Conservation (phyloP, 2,888 invertebrate species). For the Seladonia tumulorum region DNA sequence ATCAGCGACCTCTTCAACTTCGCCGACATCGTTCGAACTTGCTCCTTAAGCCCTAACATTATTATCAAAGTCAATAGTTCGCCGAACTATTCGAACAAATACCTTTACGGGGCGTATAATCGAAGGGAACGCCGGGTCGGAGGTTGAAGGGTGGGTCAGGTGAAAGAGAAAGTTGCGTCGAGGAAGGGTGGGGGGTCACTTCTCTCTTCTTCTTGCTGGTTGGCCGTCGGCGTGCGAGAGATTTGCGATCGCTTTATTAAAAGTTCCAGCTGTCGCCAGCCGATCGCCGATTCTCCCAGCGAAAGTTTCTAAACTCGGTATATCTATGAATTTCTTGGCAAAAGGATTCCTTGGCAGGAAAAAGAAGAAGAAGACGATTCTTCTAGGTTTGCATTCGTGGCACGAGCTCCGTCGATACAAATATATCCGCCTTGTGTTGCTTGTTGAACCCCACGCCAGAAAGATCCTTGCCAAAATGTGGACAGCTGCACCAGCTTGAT, state of each 20-base stretch:
- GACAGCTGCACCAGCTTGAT: not conserved
- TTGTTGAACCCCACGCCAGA: not conserved
- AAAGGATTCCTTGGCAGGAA: slow-evolving; percentile 1
- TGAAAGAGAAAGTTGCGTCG: slow-evolving; percentile 17
- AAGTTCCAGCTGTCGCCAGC: slow-evolving; percentile 77
- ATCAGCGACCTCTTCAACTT: slow-evolving; percentile 42
- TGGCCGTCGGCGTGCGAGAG: slow-evolving; percentile 52
- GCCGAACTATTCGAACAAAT: slow-evolving; percentile 64
- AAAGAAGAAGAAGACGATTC: not conserved
- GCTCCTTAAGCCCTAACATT: slow-evolving; percentile 47
- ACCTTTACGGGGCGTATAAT: slow-evolving; percentile 37
- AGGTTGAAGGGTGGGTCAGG: not conserved
- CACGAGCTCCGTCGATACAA: slow-evolving; percentile 24
- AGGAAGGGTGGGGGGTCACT: slow-evolving; percentile 53
- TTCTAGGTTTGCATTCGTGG: slow-evolving; percentile 9
- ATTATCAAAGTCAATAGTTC: slow-evolving; percentile 64
- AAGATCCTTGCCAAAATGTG: not conserved
- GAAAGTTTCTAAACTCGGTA: slow-evolving; percentile 67
- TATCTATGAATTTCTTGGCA: slow-evolving; percentile 54
- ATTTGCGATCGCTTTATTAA: slow-evolving; percentile 81
- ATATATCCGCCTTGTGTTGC: not conserved
- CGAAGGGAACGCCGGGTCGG: slow-evolving; percentile 17
- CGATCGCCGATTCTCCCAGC: slow-evolving; percentile 58
- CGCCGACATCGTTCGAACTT: slow-evolving; percentile 44
- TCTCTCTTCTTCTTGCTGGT: slow-evolving; percentile 41